Base-by-base conservation (phyloP, 2,113 vertebrate genomes). In the Sapajus apella region DNA sequence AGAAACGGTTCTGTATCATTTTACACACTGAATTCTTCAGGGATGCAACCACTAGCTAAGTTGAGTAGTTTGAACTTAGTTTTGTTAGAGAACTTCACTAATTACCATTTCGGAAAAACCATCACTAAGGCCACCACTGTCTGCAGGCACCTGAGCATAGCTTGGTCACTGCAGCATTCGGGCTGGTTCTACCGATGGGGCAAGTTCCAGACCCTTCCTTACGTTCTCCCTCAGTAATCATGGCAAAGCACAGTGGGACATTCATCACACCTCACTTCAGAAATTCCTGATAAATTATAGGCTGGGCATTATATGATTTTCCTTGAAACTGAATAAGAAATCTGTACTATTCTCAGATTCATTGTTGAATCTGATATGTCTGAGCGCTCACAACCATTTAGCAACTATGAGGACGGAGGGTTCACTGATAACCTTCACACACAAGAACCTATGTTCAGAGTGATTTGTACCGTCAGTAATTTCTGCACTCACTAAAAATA, bases 301-400 rank as follows among this genome's bases (percentile, higher is more conserved):
- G 25, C 17, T 27, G 87, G 7, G 12, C 13, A 5, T 43, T 4
- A 12, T 2, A 11, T 4, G 6, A 13, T 20, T 47, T 40, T 25
- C 87, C 64, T 20, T 40, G 13, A 50, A 32, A 50, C 0, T 50
- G 17, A 55, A 45, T 7, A 68, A 23, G 45, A 12, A 52, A 8
- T 6, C 17, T 4, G 10, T 0, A 0, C 2, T 14, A 12, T 4
- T n/a, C 64, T 45, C 12, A 8, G 35, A 52, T 17, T 12, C 47
- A 5, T 0, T 50, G 50, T 4, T 11, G 40, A 8, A 32, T 40
- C 61, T 21, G 37, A 35, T 0, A 40, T 8, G 21, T 2, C 2
- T 47, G 5, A 45, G 37, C 0, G 9, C 5, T 55, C 3, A 55
- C n/a, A 56, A 25, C 35, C 20, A 12, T 8, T 30, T n/a, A 21